These are phyloP conservation scores for Macrostomum cliftonense DNA, from an alignment of 2,888 invertebrate species.

Conservation along the genomic window DNA sequence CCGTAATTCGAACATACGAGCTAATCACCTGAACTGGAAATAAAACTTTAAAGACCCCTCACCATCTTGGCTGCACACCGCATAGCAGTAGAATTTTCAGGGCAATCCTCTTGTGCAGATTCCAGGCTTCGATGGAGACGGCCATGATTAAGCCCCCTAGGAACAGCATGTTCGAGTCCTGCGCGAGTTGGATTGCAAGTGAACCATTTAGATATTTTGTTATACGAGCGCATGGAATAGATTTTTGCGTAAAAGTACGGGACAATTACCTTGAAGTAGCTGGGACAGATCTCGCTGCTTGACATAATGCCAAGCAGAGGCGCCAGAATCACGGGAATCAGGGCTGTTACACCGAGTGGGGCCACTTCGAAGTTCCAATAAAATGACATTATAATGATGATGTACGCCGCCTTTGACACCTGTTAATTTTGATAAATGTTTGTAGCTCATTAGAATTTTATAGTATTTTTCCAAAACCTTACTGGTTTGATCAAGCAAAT, in stretches of 20 bases:
- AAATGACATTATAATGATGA: slow-evolving; percentile 15
- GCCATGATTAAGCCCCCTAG: slow-evolving; percentile 69
- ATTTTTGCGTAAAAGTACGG: too few relatives aligned
- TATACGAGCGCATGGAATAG: too few relatives aligned
- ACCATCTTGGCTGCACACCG: slow-evolving; percentile 32
- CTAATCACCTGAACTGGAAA: too few relatives aligned
- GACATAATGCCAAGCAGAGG: slow-evolving; percentile 13
- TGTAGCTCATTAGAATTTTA: too few relatives aligned
- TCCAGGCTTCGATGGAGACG: slow-evolving; percentile 69
- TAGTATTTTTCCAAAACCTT: too few relatives aligned
- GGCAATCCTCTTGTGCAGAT: slow-evolving; percentile 67
- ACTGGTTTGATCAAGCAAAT: too few relatives aligned
- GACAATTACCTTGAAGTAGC: slow-evolving; percentile 12
- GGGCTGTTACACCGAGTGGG: slow-evolving; percentile 13
- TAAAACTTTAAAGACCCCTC: slow-evolving; percentile 4
- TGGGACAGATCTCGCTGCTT: slow-evolving; percentile 9
- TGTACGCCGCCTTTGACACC: slow-evolving; percentile 27
- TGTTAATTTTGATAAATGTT: slow-evolving; percentile 13
- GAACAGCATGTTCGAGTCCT: slow-evolving; percentile 35
- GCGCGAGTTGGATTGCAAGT: too few relatives aligned
- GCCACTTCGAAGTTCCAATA: slow-evolving; percentile 12
- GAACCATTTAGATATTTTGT: too few relatives aligned
- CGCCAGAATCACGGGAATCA: slow-evolving; percentile 13
- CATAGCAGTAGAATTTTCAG: slow-evolving; percentile 56
- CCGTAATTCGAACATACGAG: too few relatives aligned